Evolutionary conservation across 2,888 invertebrate species (phyloP), one percentile per base, ranked within the genome.

Genomic region (Erynnis tages): DNA sequence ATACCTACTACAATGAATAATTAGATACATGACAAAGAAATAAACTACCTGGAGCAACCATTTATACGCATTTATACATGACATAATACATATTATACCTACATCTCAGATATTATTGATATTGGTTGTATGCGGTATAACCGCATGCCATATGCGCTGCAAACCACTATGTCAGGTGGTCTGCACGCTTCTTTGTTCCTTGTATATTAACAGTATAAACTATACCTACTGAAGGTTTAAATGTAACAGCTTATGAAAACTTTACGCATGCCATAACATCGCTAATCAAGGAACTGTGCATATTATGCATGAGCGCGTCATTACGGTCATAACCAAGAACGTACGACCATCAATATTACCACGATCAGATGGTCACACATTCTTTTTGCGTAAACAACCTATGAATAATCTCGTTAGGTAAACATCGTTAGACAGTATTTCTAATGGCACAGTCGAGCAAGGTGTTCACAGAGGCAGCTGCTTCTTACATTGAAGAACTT

Each of bases 301-400:
- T 23, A 41, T 5, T 43, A 43, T 43, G 29, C 29, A 43, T 41
- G 41, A 41, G 29, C 27, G 16, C 5, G 16, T 16, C 27, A 16
- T 16, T 34, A 14, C 14, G 16, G 2, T 34, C n/a, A 34, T 17
- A n/a, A 16, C 7, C 13, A 27, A 41, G 16, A n/a, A 14, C 8
- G 14, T 17, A 16, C 23, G 6, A 17, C 13, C 29, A 8, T 16
- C 17, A 41, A 16, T 16, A 27, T 25, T 14, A 16, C 25, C 40
- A 25, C n/a, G n/a, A n/a, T 11, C 40, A 23, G 25, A 25, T n/a
- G 11, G 17, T 19, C 29, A 29, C 8, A 6, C 2, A 29, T 29
- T 7, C 19, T 17, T 35, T 29, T 29, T 14, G 17, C 6, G 29
- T 19, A 14, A 17, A 29, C 6, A 10, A n/a, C 4, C 17, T 5